Conservation (phyloP, 2,888 invertebrate species). For the Drosophila histrio region DNA sequence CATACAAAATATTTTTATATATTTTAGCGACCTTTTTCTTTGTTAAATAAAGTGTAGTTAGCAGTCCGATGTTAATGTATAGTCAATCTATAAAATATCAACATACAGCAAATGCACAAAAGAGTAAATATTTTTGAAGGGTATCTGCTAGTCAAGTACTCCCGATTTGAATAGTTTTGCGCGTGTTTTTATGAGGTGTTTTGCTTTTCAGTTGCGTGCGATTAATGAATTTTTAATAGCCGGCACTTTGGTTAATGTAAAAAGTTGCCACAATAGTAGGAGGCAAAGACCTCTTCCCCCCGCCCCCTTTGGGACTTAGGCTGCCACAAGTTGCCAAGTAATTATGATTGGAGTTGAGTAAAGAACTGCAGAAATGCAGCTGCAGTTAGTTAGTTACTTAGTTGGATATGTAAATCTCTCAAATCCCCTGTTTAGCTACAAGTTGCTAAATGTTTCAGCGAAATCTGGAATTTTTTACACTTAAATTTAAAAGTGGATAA, state of each 20-base stretch:
- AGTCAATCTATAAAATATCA: too few species aligned
- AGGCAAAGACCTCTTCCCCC: not conserved
- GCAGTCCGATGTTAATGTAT: too few species aligned
- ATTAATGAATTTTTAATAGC: conserved; percentile 77
- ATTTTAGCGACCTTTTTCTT: too few species aligned
- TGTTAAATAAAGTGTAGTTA: too few species aligned
- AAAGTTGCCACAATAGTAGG: conserved; percentile 65
- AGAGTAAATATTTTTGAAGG: too few species aligned
- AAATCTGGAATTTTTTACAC: conserved; percentile 10
- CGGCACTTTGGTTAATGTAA: conserved; percentile 76
- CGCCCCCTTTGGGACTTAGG: conserved; percentile 28
- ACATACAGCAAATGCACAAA: too few species aligned
- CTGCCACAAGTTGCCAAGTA: conserved; percentile 41
- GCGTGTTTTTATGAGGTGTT: conserved; percentile 41
- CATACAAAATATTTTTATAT: too few species aligned
- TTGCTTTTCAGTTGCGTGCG: conserved; percentile 63
- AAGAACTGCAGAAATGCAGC: conserved; percentile 23
- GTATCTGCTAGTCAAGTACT: not conserved
- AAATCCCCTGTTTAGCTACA: conserved; percentile 19
- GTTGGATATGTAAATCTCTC: conserved; percentile 52
- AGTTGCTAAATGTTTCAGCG: conserved; percentile 10
- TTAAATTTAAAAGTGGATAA: too few species aligned
- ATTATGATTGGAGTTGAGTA: conserved; percentile 62
- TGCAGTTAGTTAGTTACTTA: conserved; percentile 26
- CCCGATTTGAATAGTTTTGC: not conserved